phyloP scores from a whole-genome alignment of 1,140 invertebrate genomes.

The Drosophila ananassae region DNA sequence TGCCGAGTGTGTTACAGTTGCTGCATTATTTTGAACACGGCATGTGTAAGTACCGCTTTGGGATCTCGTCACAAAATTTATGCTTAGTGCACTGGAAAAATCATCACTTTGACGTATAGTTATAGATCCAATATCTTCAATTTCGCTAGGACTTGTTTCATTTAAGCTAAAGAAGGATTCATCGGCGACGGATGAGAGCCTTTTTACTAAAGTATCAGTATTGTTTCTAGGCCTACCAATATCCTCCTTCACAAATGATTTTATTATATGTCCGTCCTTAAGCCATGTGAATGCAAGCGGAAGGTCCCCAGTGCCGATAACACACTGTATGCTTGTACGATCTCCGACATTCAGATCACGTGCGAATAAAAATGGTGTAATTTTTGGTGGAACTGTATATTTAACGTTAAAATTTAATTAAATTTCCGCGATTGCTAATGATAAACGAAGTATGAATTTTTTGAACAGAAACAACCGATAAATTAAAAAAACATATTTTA shows the following conservation, averaged over 20 bases:
- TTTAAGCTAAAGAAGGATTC: constrained; percentile 37
- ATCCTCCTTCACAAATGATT: constrained; percentile 43
- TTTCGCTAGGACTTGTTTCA: constrained; percentile 67
- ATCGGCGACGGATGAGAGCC: neutral
- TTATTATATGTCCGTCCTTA: constrained; percentile 87
- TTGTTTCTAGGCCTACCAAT: constrained; percentile 55
- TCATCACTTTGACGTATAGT: constrained; percentile 88
- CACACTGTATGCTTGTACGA: constrained; percentile 88
- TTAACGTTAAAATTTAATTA: constrained; percentile 14
- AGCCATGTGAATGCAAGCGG: constrained; percentile 89
- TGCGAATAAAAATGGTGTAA: constrained; percentile 88
- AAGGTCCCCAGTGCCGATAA: constrained; percentile 88
- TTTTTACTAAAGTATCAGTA: constrained; percentile 6
- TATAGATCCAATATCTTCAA: constrained; percentile 84
- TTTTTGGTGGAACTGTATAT: constrained; percentile 87
- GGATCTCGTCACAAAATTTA: constrained; percentile 86
- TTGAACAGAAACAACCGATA: no score
- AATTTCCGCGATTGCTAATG: neutral
- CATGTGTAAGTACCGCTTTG: constrained; percentile 91
- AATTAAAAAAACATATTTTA: no score
- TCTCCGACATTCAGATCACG: constrained; percentile 89
- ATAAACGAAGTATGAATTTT: neutral
- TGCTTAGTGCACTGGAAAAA: constrained; percentile 87
- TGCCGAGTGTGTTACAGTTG: constrained; percentile 86
- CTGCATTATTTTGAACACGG: constrained; percentile 87